Conservation (phyloP, 1,140 invertebrate species). For the Orius insidiosus region DNA sequence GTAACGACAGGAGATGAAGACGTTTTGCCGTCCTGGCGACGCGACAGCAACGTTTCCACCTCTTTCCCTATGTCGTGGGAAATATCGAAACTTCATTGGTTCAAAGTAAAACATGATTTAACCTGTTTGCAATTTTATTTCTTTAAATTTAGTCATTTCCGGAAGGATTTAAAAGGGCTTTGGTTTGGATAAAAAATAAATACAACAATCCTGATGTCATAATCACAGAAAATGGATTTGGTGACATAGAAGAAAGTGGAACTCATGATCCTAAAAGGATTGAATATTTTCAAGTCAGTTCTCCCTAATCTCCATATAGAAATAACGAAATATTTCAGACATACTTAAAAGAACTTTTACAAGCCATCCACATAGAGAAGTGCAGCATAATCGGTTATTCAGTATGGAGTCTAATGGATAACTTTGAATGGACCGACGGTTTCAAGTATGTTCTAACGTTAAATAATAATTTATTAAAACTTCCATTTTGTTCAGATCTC, state of each 20-base stretch:
- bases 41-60: too few relatives aligned
- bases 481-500: slow-evolving; percentile 30
- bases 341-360: slow-evolving; percentile 3
- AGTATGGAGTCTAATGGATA: slow-evolving; percentile 39
- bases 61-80: too few relatives aligned
- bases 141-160: slow-evolving; percentile 35
- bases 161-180: slow-evolving; percentile 43
- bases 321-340: neutral
- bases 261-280: slow-evolving; percentile 34
- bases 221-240: slow-evolving; percentile 54
- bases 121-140: too few relatives aligned
- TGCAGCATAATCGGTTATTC: slow-evolving; percentile 34
- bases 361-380: slow-evolving; percentile 30
- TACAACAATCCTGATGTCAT: slow-evolving; percentile 43
- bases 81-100: too few relatives aligned
- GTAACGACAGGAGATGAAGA: too few relatives aligned
- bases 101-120: too few relatives aligned
- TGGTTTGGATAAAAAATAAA: slow-evolving; percentile 40
- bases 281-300: slow-evolving; percentile 25
- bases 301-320: too few relatives aligned
- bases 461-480: neutral
- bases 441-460: slow-evolving; percentile 23
- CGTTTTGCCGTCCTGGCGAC: too few relatives aligned
- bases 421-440: slow-evolving; percentile 36
- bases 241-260: slow-evolving; percentile 26